Conservation (phyloP, 1,140 invertebrate genomes). For the Habropoda laboriosa region DNA sequence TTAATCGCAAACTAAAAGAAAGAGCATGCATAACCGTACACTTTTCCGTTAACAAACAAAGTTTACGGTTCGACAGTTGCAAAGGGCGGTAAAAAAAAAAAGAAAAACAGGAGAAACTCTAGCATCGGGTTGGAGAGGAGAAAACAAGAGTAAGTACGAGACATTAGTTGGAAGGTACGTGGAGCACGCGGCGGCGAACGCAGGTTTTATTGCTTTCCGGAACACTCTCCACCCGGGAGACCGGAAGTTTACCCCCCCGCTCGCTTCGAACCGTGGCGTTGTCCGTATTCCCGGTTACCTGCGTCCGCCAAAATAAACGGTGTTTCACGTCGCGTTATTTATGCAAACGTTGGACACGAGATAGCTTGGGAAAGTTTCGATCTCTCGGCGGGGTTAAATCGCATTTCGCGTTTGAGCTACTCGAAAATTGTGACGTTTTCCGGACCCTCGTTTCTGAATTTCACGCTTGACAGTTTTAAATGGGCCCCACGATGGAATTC, state of each 20-base stretch:
- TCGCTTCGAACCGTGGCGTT: neutral
- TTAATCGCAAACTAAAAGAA: too few species aligned
- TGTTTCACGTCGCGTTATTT: conserved; percentile 56
- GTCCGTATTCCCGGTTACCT: neutral
- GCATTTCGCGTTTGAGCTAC: conserved; percentile 48
- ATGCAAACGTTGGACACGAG: conserved; percentile 50
- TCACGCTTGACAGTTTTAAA: conserved; percentile 52
- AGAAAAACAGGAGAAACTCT: neutral
- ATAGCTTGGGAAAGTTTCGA: conserved; percentile 57
- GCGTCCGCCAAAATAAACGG: conserved; percentile 46
- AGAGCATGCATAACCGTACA: neutral
- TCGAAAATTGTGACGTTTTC: conserved; percentile 50
- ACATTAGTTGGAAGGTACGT: conserved; percentile 41
- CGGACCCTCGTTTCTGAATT: conserved; percentile 43
- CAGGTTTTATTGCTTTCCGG: conserved; percentile 44
- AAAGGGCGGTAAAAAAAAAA: neutral
- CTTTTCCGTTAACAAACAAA: neutral
- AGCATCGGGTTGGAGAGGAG: neutral
- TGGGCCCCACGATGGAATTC: conserved; percentile 41
- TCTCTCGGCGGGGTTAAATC: conserved; percentile 46
- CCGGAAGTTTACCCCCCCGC: conserved; percentile 41
- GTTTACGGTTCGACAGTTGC: neutral
- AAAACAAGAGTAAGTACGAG: neutral
- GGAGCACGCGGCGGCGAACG: neutral
- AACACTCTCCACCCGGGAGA: conserved; percentile 29